A percentile compares a stretch with the other conserved stretches of the same genome.
Evolutionary conservation across 2,113 vertebrate species (phyloP).

Genomic region (Hemichromis elongatus): DNA sequence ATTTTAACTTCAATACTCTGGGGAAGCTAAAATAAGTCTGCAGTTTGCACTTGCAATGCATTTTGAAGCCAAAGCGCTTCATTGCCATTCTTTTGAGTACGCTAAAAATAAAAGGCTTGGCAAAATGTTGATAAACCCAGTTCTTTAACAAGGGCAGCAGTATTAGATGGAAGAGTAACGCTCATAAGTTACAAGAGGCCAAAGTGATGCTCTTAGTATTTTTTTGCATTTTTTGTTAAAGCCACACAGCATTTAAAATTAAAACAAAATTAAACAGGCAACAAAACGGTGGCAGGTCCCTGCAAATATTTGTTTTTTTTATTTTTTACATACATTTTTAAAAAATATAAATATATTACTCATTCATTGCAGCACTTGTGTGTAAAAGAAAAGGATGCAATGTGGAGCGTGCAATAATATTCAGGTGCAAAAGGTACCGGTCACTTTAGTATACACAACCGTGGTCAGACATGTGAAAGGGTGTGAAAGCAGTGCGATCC

Average conservation of each 20-base stretch:
- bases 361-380: background rate
- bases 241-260: background rate
- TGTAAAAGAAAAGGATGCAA: background rate
- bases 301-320: background rate
- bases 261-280: background rate
- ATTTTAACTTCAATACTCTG: background rate
- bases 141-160: background rate
- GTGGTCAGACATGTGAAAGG: background rate
- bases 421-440: background rate
- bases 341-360: background rate
- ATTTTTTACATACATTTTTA: background rate
- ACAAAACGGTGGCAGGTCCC: background rate
- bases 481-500: conserved; percentile 29
- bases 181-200: background rate
- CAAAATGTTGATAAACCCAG: background rate
- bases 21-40: background rate
- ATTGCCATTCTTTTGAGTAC: background rate
- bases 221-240: background rate
- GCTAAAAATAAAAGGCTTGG: background rate
- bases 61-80: background rate
- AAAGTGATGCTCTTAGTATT: background rate
- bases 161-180: background rate
- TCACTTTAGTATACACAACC: background rate
- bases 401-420: background rate
- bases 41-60: background rate